Base-by-base conservation (phyloP, 1,140 invertebrate species). In the Habropoda laboriosa region DNA sequence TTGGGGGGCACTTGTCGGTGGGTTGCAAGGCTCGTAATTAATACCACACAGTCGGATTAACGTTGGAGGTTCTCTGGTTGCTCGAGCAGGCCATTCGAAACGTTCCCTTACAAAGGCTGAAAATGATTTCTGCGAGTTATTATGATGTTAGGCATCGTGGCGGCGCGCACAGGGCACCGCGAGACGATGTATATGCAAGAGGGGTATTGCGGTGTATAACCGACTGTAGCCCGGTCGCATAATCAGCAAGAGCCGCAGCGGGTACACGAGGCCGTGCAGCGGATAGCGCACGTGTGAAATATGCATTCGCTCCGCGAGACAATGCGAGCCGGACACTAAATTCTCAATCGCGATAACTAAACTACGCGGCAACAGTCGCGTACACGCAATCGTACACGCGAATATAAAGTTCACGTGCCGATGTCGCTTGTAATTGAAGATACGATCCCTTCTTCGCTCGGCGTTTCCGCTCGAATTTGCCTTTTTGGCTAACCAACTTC, bases 231-330 rank as follows among this genome's bases (percentile, higher is more conserved):
- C 55, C 70, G 58, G 57, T 79, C 83, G 84, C 70, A 86, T 86
- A 86, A 86, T 86, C 84, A 81, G 85, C 81, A 76, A 61, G n/a
- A n/a, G 63, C 74, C 72, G 79, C 70, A 57, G 75, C 74, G 79
- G 21, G 30, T 61, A 76, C 77, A 77, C 38, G 77, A 47, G 57
- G 57, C 40, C 47, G 45, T 51, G 68, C 75, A 40, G 64, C 45
- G 83, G 80, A 81, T 83, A 81, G 86, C 47, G 87, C 86, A 89
- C 87, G 88, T 89, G 87, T 86, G 88, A 89, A 89, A 89, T 89
- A 89, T 89, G 86, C 88, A 89, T 89, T 87, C 82, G 76, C 86
- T 88, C 60, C 81, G 70, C 81, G 88, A 89, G 87, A 89, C 87
- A 89, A 89, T 89, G 88, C 87, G 72, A 87, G 84, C 77, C 82